Percentiles rank a stretch among this genome's conserved stretches.
Conservation (phyloP, 2,113 vertebrate genomes). For the Pithys albifrons region DNA sequence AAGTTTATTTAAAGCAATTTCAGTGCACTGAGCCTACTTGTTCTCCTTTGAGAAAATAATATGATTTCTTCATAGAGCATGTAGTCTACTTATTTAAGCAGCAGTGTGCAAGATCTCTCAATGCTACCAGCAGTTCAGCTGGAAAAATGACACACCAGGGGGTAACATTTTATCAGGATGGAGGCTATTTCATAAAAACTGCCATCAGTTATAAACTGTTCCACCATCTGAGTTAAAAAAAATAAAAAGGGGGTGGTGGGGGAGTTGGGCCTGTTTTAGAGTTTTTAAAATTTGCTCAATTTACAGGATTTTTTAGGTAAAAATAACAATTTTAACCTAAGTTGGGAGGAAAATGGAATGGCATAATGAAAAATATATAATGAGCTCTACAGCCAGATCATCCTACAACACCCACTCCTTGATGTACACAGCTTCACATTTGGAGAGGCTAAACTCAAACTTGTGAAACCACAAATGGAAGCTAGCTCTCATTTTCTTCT, state of each 20-base stretch:
- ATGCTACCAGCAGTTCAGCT: constrained; percentile 65
- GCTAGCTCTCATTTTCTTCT: not conserved
- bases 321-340: constrained; percentile 5
- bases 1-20: constrained; percentile 77
- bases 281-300: not conserved
- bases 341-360: not conserved
- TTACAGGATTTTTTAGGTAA: not conserved
- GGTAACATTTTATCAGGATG: constrained; percentile 74
- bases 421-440: not conserved
- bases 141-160: constrained; percentile 66
- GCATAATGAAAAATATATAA: not conserved
- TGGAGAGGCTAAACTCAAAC: constrained; percentile 28
- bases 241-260: fast-evolving
- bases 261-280: not conserved
- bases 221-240: constrained; percentile 1
- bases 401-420: not conserved
- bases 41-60: constrained; percentile 77
- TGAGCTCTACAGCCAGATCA: not conserved
- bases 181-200: constrained; percentile 71
- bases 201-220: constrained; percentile 64
- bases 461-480: constrained; percentile 21
- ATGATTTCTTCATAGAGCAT: constrained; percentile 69
- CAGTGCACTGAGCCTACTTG: constrained; percentile 66
- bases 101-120: constrained; percentile 71
- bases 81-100: constrained; percentile 76